Conservation (phyloP, 2,113 vertebrate species). For the Boulengeromyrus knoepffleri region DNA sequence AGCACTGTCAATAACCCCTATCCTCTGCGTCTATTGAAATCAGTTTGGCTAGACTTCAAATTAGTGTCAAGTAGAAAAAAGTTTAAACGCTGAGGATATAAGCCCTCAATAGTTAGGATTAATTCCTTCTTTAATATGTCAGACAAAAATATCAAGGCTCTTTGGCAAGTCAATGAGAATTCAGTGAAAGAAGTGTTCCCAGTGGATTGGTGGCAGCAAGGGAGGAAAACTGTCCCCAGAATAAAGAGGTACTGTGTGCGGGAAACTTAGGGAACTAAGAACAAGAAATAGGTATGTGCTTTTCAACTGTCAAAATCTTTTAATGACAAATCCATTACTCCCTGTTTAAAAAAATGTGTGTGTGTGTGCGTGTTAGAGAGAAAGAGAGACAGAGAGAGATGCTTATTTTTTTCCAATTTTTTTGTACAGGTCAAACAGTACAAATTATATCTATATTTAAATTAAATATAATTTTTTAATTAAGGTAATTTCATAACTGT, state of each 20-base stretch:
- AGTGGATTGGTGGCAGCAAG: slow-evolving; percentile 30
- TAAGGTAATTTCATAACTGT: slow-evolving; percentile 75
- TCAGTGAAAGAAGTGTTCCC: slow-evolving; percentile 39
- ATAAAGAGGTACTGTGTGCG: slow-evolving; percentile 45
- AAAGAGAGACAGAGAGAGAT: too few species aligned
- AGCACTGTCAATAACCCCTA: slow-evolving; percentile 58
- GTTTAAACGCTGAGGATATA: slow-evolving; percentile 54
- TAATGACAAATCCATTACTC: slow-evolving; percentile 51
- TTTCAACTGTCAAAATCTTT: slow-evolving; percentile 34
- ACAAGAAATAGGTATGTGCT: slow-evolving; percentile 1
- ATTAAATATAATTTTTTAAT: slow-evolving; percentile 84
- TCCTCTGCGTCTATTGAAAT: slow-evolving; percentile 53
- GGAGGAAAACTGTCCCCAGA: slow-evolving; percentile 40
- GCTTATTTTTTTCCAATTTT: neutral
- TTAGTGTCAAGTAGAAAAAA: slow-evolving; percentile 38
- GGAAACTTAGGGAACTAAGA: slow-evolving; percentile 27
- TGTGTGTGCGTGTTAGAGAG: neutral
- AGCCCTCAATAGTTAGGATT: slow-evolving; percentile 55
- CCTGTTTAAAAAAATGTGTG: neutral
- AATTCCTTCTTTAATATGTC: slow-evolving; percentile 61
- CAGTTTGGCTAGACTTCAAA: slow-evolving; percentile 55
- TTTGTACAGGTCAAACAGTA: slow-evolving; percentile 8
- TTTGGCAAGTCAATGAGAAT: slow-evolving; percentile 60
- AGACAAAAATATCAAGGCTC: slow-evolving; percentile 56
- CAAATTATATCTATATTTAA: slow-evolving; percentile 80